Base-by-base conservation (phyloP, 2,888 invertebrate genomes). In the Altica lythri region DNA sequence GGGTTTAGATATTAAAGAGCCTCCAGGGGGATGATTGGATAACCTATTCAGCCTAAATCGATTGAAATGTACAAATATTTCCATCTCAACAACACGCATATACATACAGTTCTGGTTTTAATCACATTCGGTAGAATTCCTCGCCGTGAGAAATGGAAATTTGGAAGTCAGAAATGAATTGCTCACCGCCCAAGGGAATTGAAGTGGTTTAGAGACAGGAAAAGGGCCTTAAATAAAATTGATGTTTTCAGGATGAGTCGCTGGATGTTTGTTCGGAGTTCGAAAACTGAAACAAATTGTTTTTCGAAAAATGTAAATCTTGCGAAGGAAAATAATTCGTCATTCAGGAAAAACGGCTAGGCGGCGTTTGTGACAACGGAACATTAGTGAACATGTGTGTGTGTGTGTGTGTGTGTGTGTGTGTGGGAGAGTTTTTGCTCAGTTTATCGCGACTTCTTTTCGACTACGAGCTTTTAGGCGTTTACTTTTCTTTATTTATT, bases 111-210 rank as follows among this genome's bases (percentile, higher is more conserved):
- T 53, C 47, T 47, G 46, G 53, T 34, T 59, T 53, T 59, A 59
- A 59, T 59, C 53, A 53, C 56, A 53, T 56, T 55, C 45, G 40
- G 53, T 47, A 47, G 49, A 55, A 55, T 59, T 56, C 53, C 56
- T 46, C 25, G 42, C 40, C 48, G 38, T 48, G 57, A 57, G 60
- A 53, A 61, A 62, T 63, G 57, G 60, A 62, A 59, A 61, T 64
- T 64, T 53, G 54, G 57, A 58, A 61, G 61, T 61, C 61, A 51
- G 54, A 60, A 64, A 62, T 60, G 60, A 64, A 62, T 64, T 61
- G 62, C 62, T 61, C 55, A 57, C 55, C 60, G 58, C 59, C 55
- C 35, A 42, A 53, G 57, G 57, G 57, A 60, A 61, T 55, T 50
- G 57, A 53, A 57, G 56, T 57, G 56, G 51, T 59, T 59, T 54